Percentiles rank a stretch among this genome's conserved stretches.
phyloP scores from a whole-genome alignment of 2,888 invertebrate genomes.

The Meiosimyza decipiens region DNA sequence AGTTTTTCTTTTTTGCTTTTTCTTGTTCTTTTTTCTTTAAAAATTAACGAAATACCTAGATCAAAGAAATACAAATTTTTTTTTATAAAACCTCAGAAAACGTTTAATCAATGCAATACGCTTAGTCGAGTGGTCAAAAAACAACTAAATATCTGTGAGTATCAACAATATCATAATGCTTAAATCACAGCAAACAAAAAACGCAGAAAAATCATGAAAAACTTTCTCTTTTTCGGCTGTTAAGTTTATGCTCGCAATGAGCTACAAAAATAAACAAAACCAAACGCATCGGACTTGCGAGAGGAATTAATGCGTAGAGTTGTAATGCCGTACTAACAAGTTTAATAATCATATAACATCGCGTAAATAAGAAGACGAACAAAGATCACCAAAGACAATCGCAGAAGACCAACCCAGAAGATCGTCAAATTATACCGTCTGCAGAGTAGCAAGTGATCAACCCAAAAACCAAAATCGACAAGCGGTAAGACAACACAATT shows the following conservation, averaged over 20 bases:
- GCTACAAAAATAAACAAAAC: slow-evolving; percentile 2
- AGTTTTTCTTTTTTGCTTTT: not conserved
- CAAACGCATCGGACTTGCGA: no score
- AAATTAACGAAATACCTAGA: not conserved
- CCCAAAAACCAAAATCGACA: not conserved
- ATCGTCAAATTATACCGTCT: not conserved
- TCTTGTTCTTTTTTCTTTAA: not conserved
- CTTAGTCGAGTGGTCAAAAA: slow-evolving; percentile 12
- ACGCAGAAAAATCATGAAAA: slow-evolving; percentile 33
- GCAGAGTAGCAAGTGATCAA: not conserved
- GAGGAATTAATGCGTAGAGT: slow-evolving; percentile 22
- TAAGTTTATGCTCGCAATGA: not conserved
- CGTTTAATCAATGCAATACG: not conserved
- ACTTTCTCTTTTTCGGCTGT: slow-evolving; percentile 45
- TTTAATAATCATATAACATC: not conserved
- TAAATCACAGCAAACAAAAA: slow-evolving; percentile 16
- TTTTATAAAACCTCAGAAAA: not conserved
- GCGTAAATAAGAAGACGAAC: not conserved
- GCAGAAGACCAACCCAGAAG: not conserved
- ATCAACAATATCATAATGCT: slow-evolving; percentile 11
- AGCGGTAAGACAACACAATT: not conserved
- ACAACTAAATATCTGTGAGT: slow-evolving; percentile 18
- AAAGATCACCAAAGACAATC: not conserved
- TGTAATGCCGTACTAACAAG: not conserved
- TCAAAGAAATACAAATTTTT: not conserved